Evolutionary conservation across 2,113 vertebrate genomes (phyloP).

Genomic region (Oxygymnocypris stewartii): DNA sequence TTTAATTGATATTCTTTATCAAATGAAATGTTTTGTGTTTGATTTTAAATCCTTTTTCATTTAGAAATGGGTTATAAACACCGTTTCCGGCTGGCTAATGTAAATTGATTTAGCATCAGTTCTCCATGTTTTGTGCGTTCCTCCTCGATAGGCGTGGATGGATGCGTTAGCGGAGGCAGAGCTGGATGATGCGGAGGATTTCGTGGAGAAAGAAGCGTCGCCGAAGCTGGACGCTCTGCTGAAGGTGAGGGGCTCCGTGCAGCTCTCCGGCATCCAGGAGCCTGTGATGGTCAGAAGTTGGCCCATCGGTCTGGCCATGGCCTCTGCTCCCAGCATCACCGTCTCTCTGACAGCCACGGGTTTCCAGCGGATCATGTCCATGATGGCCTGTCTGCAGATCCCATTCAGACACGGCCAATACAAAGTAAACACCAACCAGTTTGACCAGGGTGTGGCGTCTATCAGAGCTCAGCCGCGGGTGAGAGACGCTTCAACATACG

Average conservation of each 20-base stretch:
- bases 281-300: conserved; percentile 73
- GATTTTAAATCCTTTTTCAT: background rate
- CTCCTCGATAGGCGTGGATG: conserved; percentile 69
- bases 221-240: conserved; percentile 47
- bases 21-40: background rate
- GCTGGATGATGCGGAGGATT: conserved; percentile 78
- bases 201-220: conserved; percentile 54
- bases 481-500: background rate
- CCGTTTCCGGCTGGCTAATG: background rate
- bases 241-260: conserved; percentile 59
- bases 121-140: background rate
- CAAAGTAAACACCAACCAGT: conserved; percentile 72
- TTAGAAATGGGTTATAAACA: background rate
- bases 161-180: conserved; percentile 81
- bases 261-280: conserved; percentile 61
- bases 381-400: conserved; percentile 77
- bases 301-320: conserved; percentile 87
- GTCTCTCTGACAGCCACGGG: conserved; percentile 62
- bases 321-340: conserved; percentile 70
- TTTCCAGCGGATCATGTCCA: conserved; percentile 77
- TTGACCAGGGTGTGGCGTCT: conserved; percentile 79
- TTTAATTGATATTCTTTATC: too few species aligned
- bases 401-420: conserved; percentile 64
- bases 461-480: conserved; percentile 91
- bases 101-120: background rate